A percentile compares a stretch with the other conserved stretches of the same genome.
Evolutionary conservation across 2,113 vertebrate genomes (phyloP).

Genomic region (Mohoua ochrocephala): DNA sequence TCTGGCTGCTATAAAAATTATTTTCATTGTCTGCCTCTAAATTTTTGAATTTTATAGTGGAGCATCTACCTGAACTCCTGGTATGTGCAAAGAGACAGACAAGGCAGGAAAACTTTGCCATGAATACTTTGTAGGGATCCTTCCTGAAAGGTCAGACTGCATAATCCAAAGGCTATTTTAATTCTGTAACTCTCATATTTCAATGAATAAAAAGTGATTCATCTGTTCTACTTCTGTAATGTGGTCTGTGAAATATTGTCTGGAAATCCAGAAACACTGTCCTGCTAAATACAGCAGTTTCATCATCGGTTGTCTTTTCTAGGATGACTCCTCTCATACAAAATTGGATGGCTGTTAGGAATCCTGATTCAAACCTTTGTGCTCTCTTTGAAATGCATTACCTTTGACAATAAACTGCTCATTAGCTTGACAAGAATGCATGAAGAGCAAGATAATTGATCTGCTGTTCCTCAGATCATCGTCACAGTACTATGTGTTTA

Average conservation of each 20-base stretch:
- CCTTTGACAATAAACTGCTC: slow-evolving; percentile 25
- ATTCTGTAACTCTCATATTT: neutral
- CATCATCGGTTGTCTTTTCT: neutral
- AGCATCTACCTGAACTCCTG: neutral
- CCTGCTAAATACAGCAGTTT: neutral
- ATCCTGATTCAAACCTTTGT: neutral
- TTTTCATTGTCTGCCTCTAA: neutral
- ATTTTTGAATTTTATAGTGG: neutral
- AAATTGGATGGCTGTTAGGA: slow-evolving; percentile 11
- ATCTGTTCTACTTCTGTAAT: neutral
- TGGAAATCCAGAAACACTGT: neutral
- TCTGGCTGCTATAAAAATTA: neutral
- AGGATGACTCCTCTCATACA: neutral
- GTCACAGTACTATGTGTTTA: neutral
- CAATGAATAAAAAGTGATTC: neutral
- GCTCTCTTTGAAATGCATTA: slow-evolving; percentile 25
- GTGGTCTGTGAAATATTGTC: neutral
- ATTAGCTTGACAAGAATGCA: slow-evolving; percentile 16
- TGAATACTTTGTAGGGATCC: neutral
- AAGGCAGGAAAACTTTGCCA: neutral
- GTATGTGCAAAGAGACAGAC: neutral
- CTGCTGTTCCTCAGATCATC: neutral
- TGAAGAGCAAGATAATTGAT: neutral
- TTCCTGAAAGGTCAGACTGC: neutral
- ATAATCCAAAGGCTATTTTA: neutral